Evolutionary conservation across 2,888 invertebrate species (phyloP).

Genomic region (Lycophotia porphyrea): DNA sequence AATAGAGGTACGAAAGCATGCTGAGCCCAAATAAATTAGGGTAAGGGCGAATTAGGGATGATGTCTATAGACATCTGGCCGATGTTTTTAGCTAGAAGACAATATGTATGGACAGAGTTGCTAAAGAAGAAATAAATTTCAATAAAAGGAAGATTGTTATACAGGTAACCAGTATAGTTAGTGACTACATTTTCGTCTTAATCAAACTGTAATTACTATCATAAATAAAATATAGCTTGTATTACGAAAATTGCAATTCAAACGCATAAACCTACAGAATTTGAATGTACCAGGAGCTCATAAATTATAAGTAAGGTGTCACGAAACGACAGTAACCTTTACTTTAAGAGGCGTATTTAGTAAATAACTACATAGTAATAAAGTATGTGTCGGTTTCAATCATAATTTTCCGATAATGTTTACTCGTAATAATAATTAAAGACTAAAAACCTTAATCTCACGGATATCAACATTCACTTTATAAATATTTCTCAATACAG

Average conservation of each 20-base stretch:
- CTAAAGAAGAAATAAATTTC: background rate
- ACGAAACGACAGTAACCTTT: background rate
- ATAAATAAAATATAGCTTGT: background rate
- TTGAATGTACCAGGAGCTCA: background rate
- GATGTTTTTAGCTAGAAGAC: background rate
- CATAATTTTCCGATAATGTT: background rate
- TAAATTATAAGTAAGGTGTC: background rate
- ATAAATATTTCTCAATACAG: constrained; percentile 71
- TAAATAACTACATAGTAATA: background rate
- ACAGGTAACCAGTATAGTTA: background rate
- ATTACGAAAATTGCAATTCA: background rate
- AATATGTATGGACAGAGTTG: background rate
- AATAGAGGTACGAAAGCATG: background rate
- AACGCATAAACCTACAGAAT: background rate
- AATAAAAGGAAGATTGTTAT: background rate
- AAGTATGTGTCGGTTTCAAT: background rate
- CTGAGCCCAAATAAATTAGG: too few relatives aligned
- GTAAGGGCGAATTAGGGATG: background rate
- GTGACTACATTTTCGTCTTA: too few relatives aligned
- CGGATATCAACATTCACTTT: constrained; percentile 72
- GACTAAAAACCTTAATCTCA: constrained; percentile 72
- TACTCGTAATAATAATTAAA: constrained; percentile 14
- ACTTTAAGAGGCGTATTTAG: background rate
- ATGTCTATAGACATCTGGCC: background rate
- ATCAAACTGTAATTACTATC: background rate